phyloP scores from a whole-genome alignment of 1,140 invertebrate species.

The Cardiocondyla obscurior region DNA sequence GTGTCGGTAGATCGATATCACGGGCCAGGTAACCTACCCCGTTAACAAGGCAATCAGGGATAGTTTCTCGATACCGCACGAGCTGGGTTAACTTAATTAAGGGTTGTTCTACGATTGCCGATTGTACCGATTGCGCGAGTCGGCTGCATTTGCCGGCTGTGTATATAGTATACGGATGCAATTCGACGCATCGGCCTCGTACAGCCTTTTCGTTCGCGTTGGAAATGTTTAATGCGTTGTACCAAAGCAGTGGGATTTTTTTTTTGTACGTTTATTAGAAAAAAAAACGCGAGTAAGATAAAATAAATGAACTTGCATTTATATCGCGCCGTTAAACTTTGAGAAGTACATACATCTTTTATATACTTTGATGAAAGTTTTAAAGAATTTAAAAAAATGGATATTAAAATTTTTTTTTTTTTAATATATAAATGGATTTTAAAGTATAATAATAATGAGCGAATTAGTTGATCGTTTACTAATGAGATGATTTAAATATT shows the following conservation, averaged over 20 bases:
- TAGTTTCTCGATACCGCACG: constrained; percentile 80
- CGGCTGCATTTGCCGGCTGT: constrained; percentile 18
- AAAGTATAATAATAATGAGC: not conserved
- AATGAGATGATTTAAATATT: constrained; percentile 15
- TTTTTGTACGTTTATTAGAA: constrained; percentile 9
- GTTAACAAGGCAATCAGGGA: constrained; percentile 81
- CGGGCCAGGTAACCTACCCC: constrained; percentile 75
- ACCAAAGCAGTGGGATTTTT: not conserved
- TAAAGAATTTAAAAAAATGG: too few relatives aligned
- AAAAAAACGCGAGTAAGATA: not conserved
- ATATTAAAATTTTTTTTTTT: too few relatives aligned
- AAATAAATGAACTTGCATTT: not conserved
- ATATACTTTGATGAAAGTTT: too few relatives aligned
- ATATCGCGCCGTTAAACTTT: not conserved
- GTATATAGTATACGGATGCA: constrained; percentile 34
- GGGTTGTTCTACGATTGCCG: constrained; percentile 79
- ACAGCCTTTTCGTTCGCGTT: constrained; percentile 30
- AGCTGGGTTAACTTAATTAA: constrained; percentile 81
- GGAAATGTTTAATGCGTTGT: constrained; percentile 30
- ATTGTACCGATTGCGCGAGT: constrained; percentile 70
- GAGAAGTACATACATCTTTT: too few relatives aligned
- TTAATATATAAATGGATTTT: not conserved
- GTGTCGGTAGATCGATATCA: constrained; percentile 78
- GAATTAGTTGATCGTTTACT: not conserved
- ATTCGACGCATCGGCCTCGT: constrained; percentile 18